Base-by-base conservation (phyloP, 2,113 vertebrate species). In the Oceanodroma tethys region DNA sequence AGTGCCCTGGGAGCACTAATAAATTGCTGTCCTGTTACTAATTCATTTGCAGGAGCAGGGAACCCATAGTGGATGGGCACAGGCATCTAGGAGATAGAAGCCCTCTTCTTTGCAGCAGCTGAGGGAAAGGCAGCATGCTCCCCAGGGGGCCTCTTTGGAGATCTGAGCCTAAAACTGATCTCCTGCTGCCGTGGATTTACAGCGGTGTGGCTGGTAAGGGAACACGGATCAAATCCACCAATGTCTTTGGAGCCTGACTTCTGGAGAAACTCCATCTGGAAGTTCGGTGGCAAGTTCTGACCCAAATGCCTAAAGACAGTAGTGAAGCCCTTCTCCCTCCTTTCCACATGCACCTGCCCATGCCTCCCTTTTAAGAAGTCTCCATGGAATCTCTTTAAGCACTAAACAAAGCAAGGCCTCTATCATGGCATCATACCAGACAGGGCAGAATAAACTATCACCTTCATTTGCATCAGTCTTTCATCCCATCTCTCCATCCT, bases 191-290 rank as follows among this genome's bases (percentile, higher is more conserved):
- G 0, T 15, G 50, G 59, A 47, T 67, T 71, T 65, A 76, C 42
- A 72, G 79, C 3, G 1, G 47, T 12, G 25, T 15, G 29, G 36
- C 53, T 93, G 20, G 23, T 36, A 74, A 78, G 23, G 40, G 30
- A 78, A 42, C 5, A 42, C 0, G 0, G 65, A 85, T 55, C 60
- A 68, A 85, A 85, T 13, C 10, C 65, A 55, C n/a, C 1, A 0
- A 30, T 11, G 11, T 15, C 58, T 70, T 62, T 80, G 30, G 65
- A 83, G 40, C 11, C 9, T 42, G 67, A n/a, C 15, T 75, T 59
- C n/a, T 68, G 23, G 34, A 58, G 56, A 38, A 75, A 17, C 30
- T 86, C 45, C 32, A 66, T 40, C 7, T 58, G 45, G 6, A 92
- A 94, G 7, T 84, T 27, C 59, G 8, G 16, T 34, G 34, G 26